Conservation (phyloP, 1,140 invertebrate genomes). For the Apis laboriosa region DNA sequence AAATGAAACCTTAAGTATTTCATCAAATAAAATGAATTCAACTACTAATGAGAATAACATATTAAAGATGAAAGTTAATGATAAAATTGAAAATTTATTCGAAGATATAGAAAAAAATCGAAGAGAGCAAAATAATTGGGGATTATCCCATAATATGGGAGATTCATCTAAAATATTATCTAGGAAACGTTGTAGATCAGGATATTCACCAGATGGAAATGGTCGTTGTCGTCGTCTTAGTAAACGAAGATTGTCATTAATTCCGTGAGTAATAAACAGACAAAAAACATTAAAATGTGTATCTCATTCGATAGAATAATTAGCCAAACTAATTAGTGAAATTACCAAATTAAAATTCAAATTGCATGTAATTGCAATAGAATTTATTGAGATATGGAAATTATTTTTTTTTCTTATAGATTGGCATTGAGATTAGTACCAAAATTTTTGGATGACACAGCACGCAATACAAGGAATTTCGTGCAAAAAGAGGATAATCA, state of each 20-base stretch:
- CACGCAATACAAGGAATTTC: background rate
- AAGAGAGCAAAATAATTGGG: rapidly evolving
- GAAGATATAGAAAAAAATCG: background rate
- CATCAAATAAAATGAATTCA: background rate
- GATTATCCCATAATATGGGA: background rate
- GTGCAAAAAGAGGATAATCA: background rate
- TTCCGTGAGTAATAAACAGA: constrained; percentile 60
- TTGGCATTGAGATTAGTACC: constrained; percentile 53
- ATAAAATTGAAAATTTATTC: background rate
- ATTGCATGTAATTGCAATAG: background rate
- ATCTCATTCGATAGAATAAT: background rate
- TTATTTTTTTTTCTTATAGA: constrained; percentile 32
- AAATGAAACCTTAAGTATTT: background rate
- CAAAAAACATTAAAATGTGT: background rate
- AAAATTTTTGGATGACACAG: constrained; percentile 35
- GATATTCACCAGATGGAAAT: constrained; percentile 34
- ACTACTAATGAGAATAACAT: background rate
- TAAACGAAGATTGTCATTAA: constrained; percentile 57
- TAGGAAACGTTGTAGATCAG: constrained; percentile 38
- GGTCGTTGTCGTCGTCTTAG: constrained; percentile 58
- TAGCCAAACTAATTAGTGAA: background rate
- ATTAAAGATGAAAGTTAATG: background rate
- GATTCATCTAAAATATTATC: background rate
- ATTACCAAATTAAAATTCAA: background rate
- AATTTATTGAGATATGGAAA: background rate